Evolutionary conservation across 2,888 invertebrate species (phyloP).

Genomic region (Lumbricus terrestris): DNA sequence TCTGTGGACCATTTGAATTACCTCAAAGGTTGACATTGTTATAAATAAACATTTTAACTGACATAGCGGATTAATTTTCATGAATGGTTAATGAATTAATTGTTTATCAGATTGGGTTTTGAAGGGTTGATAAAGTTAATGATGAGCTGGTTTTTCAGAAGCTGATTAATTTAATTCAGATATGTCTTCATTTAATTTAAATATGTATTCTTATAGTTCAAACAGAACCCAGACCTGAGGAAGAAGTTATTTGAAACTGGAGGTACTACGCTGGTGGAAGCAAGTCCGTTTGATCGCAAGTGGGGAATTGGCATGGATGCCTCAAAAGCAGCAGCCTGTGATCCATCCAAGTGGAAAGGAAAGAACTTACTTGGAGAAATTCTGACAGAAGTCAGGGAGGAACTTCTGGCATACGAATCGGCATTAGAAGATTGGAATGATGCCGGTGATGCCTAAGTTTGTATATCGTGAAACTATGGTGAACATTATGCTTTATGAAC

Average conservation of each 20-base stretch:
- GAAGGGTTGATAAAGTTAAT: neutral
- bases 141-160: neutral
- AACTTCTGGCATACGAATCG: neutral
- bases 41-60: neutral
- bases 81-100: neutral
- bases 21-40: neutral
- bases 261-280: neutral
- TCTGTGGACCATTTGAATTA: neutral
- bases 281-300: neutral
- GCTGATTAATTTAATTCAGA: neutral
- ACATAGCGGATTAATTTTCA: neutral
- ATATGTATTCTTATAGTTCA: neutral
- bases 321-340: neutral
- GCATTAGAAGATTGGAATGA: neutral
- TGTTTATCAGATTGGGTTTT: too few relatives aligned
- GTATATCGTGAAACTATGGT: neutral
- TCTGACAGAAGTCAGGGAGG: constrained; percentile 15
- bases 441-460: neutral
- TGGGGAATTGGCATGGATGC: constrained; percentile 6
- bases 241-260: constrained; percentile 5
- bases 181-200: neutral
- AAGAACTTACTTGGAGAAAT: constrained; percentile 10
- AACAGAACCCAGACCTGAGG: neutral
- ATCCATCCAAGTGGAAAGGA: constrained; percentile 6
- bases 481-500: neutral